Percentiles rank a stretch among this genome's conserved stretches.
Evolutionary conservation across 1,140 invertebrate species (phyloP).

Genomic region (Potamilus streckersoni): DNA sequence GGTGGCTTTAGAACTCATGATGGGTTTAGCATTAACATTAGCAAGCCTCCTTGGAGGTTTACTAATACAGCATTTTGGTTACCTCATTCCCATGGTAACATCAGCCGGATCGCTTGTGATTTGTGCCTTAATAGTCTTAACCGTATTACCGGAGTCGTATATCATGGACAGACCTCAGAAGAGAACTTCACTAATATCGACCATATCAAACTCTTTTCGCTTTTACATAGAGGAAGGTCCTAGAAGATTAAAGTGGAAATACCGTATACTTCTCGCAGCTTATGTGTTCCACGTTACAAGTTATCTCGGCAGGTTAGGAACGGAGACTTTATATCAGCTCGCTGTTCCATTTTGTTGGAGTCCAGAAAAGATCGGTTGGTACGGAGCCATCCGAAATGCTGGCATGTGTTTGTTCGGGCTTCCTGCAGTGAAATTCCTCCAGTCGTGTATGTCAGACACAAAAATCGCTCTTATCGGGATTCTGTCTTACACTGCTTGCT

Average conservation of each 20-base stretch:
- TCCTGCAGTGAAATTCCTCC: conserved; percentile 7
- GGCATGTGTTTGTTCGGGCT: conserved; percentile 13
- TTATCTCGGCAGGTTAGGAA: conserved; percentile 15
- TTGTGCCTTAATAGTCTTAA: conserved; percentile 1
- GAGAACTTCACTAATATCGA: background rate
- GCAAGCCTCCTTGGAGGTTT: conserved; percentile 12
- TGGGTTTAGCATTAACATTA: conserved; percentile 6
- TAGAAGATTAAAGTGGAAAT: conserved; percentile 20
- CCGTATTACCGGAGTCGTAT: conserved; percentile 18
- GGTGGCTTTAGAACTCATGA: conserved; percentile 9
- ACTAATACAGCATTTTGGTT: conserved; percentile 18
- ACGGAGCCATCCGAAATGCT: conserved; percentile 10
- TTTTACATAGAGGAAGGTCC: conserved; percentile 13
- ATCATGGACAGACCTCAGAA: conserved; percentile 8
- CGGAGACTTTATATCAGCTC: conserved; percentile 22
- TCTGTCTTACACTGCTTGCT: conserved; percentile 13
- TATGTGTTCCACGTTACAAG: conserved; percentile 20
- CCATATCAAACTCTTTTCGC: conserved; percentile 12
- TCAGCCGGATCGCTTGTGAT: conserved; percentile 9
- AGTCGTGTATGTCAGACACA: conserved; percentile 8
- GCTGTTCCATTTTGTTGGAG: conserved; percentile 25
- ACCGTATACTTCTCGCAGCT: conserved; percentile 10
- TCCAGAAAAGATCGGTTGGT: conserved; percentile 11
- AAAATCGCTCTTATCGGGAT: conserved; percentile 15
- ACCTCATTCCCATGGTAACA: conserved; percentile 8